These are phyloP conservation scores for Calidris pygmaea DNA, from an alignment of 2,113 vertebrate species.

Conservation along the genomic window DNA sequence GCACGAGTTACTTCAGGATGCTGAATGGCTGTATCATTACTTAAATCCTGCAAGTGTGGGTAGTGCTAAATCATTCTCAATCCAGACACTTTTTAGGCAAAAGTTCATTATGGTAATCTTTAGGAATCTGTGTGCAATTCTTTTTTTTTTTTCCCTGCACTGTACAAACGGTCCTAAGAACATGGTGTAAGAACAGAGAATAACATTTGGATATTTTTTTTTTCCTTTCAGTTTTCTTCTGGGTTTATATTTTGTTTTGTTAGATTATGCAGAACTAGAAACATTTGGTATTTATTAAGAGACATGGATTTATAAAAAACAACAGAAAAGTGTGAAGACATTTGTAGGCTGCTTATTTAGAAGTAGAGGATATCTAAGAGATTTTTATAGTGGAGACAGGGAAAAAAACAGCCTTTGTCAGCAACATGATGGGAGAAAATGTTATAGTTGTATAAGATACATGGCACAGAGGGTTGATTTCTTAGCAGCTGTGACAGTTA, in stretches of 20 bases:
- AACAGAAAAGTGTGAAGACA: accelerated
- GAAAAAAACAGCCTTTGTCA: background rate
- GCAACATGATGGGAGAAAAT: background rate
- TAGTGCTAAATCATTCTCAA: background rate
- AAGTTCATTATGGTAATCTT: accelerated
- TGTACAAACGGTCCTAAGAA: background rate
- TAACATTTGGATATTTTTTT: background rate
- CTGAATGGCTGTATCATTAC: accelerated
- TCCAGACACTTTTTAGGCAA: background rate
- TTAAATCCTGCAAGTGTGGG: background rate
- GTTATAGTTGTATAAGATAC: background rate
- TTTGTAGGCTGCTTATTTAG: background rate
- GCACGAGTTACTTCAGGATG: background rate
- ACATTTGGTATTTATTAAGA: background rate
- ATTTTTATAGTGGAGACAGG: background rate
- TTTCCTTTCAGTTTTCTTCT: background rate
- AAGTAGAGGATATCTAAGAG: background rate
- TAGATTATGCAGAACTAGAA: too few species aligned
- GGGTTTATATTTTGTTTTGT: background rate
- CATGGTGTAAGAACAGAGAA: background rate
- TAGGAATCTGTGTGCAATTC: too few species aligned
- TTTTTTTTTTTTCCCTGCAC: accelerated
- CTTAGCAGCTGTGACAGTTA: background rate
- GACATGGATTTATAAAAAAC: accelerated
- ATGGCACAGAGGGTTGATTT: background rate